Conservation (phyloP, 1,140 invertebrate genomes). For the Cherax quadricarinatus region DNA sequence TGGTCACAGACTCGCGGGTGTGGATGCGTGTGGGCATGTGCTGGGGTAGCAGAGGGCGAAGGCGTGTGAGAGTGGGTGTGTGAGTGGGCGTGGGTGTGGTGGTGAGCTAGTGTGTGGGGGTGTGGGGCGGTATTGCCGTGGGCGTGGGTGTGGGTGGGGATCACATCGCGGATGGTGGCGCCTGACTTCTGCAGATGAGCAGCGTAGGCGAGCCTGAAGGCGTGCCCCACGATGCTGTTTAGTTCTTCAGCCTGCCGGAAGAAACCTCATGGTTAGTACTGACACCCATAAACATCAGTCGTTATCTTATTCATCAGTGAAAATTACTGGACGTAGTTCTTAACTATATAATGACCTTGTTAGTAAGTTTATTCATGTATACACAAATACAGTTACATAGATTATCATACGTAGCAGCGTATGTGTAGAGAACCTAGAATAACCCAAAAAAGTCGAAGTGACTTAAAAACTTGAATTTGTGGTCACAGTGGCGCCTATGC, state of each 20-base stretch:
- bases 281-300: background rate
- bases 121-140: conserved; percentile 72
- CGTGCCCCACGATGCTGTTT: conserved; percentile 91
- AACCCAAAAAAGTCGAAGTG: too few species aligned
- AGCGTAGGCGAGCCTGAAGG: conserved; percentile 93
- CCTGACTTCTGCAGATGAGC: conserved; percentile 84
- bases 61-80: conserved; percentile 69
- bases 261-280: background rate
- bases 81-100: conserved; percentile 46
- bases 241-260: conserved; percentile 88
- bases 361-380: too few species aligned
- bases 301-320: too few species aligned
- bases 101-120: conserved; percentile 39
- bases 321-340: too few species aligned
- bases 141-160: conserved; percentile 63
- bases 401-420: too few species aligned
- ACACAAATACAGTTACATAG: too few species aligned
- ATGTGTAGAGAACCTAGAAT: too few species aligned
- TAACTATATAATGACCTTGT: too few species aligned
- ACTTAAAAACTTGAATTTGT: too few species aligned
- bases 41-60: conserved; percentile 32
- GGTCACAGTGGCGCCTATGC: too few species aligned
- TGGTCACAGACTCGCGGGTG: conserved; percentile 52
- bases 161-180: conserved; percentile 56
- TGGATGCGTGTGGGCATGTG: conserved; percentile 23